Evolutionary conservation across 2,888 invertebrate genomes (phyloP).

Genomic region (Campoplex nolae): DNA sequence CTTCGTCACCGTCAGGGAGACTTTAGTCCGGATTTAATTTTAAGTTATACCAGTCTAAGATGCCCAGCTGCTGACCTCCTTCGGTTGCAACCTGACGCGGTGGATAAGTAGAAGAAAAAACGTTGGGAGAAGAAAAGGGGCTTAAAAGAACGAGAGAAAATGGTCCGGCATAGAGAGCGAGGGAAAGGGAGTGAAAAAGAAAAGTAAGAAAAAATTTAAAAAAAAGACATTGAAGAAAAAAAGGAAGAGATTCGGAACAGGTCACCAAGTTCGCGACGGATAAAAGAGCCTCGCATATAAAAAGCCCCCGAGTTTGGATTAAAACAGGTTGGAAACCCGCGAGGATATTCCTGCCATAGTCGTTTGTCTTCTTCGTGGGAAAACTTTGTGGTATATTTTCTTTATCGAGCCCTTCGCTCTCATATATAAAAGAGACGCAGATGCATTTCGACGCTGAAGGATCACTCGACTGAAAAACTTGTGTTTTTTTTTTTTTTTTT

Average conservation of each 20-base stretch:
- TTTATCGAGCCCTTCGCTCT: conserved; percentile 6
- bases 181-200: conserved; percentile 1
- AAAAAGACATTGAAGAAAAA: not conserved
- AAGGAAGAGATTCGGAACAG: not conserved
- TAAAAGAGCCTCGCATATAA: conserved; percentile 40
- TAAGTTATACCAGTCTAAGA: conserved; percentile 68
- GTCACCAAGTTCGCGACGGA: conserved; percentile 58
- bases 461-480: not conserved
- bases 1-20: conserved; percentile 72
- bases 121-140: conserved; percentile 25
- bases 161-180: conserved; percentile 32
- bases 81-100: conserved; percentile 58
- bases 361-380: conserved; percentile 66
- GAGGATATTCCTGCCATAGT: conserved; percentile 40
- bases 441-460: conserved; percentile 38
- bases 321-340: conserved; percentile 48
- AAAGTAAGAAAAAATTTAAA: not conserved
- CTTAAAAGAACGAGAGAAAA: conserved; percentile 33
- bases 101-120: conserved; percentile 53
- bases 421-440: conserved; percentile 49
- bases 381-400: conserved; percentile 60
- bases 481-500: not conserved
- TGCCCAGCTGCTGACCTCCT: conserved; percentile 54
- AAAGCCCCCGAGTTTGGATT: conserved; percentile 55
- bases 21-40: conserved; percentile 73